phyloP scores from a whole-genome alignment of 2,113 vertebrate species.

The Hirundichthys speculiger region DNA sequence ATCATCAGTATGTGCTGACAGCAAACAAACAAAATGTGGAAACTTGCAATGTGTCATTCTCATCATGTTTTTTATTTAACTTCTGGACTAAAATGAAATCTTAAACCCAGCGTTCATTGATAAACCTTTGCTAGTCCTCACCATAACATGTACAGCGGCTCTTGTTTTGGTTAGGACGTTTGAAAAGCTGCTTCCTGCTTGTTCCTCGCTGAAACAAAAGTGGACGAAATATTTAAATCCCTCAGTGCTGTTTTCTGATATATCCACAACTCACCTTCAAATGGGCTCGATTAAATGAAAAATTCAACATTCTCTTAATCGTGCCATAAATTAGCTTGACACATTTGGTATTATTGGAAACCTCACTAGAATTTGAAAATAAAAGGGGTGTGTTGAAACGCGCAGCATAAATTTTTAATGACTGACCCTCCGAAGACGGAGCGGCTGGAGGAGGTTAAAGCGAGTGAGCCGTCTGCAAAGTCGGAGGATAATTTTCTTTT shows the following conservation, averaged over 20 bases:
- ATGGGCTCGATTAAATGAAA: conserved; percentile 7
- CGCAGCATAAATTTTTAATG: conserved; percentile 63
- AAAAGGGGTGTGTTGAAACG: conserved; percentile 22
- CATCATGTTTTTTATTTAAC: no score
- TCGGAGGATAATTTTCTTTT: conserved; percentile 29
- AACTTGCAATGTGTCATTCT: no score
- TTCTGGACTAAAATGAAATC: no score
- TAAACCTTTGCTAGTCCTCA: no score
- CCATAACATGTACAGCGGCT: no score
- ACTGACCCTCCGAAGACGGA: conserved; percentile 33
- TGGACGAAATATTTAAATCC: no score
- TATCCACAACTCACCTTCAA: conserved; percentile 15
- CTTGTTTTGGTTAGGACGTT: no score
- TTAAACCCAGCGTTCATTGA: no score
- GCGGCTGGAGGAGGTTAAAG: conserved; percentile 64
- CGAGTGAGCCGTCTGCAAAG: conserved; percentile 36
- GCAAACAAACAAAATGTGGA: no score
- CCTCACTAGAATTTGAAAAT: conserved; percentile 30
- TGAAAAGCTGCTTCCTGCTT: no score
- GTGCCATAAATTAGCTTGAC: conserved; percentile 4
- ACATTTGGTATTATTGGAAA: conserved; percentile 33
- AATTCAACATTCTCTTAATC: background rate
- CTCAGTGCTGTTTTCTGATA: background rate
- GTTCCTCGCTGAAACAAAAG: no score
- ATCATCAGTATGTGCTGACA: no score